phyloP scores from a whole-genome alignment of 2,797 vertebrate species.

The Arremon aurantiirostris region DNA sequence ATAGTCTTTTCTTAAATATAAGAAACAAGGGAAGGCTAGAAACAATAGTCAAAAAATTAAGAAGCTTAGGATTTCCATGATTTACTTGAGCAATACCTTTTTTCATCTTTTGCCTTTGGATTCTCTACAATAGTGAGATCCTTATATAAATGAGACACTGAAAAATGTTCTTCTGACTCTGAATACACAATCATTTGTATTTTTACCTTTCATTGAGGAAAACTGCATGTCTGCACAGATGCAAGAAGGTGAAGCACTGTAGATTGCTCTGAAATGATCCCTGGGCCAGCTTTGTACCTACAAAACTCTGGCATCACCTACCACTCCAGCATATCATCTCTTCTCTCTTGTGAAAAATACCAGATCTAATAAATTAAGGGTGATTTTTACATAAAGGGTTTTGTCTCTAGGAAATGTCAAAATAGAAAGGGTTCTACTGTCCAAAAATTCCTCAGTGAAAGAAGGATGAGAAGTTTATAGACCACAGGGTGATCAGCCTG shows the following conservation, averaged over 20 bases:
- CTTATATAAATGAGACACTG: neutral
- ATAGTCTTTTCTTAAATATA: neutral
- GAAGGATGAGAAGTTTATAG: neutral
- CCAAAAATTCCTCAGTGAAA: neutral
- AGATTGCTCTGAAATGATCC: neutral
- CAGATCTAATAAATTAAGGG: neutral
- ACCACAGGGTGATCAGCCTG: neutral
- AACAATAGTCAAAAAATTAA: neutral
- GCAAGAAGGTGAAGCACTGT: neutral
- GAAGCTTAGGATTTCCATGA: neutral
- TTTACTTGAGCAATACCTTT: neutral
- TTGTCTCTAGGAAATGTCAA: neutral
- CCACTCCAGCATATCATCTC: neutral
- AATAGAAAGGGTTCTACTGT: neutral
- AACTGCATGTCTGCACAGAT: neutral
- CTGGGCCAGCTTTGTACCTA: neutral
- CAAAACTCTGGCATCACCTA: neutral
- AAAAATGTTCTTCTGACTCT: neutral
- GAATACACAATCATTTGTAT: neutral
- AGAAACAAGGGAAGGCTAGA: neutral
- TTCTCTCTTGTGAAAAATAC: neutral
- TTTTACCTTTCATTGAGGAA: neutral
- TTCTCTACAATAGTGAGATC: neutral
- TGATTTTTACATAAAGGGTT: neutral
- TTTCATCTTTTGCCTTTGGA: neutral